Evolutionary conservation across 2,888 invertebrate genomes (phyloP).

Genomic region (Orgyia antiqua): DNA sequence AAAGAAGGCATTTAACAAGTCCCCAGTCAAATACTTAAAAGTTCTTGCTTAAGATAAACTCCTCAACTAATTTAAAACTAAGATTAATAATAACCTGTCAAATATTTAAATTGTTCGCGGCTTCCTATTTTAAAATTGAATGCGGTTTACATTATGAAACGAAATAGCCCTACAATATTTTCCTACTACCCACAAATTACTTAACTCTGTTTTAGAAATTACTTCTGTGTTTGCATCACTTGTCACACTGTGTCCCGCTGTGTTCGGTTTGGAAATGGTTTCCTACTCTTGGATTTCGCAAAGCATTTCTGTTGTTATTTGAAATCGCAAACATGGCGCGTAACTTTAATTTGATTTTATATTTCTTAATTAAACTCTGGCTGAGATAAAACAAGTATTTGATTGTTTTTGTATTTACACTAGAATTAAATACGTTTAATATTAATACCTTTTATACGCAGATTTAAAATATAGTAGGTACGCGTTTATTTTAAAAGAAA

Average conservation of each 20-base stretch:
- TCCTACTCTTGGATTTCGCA: slow-evolving; percentile 21
- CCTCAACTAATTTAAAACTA: slow-evolving; percentile 34
- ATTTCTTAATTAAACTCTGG: slow-evolving; percentile 2
- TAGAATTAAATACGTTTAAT: no score
- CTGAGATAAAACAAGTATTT: background rate
- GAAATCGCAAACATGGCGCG: slow-evolving; percentile 16
- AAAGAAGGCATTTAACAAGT: no score
- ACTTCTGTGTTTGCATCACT: slow-evolving; percentile 8
- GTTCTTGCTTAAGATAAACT: slow-evolving; percentile 21
- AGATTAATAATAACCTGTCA: slow-evolving; percentile 55
- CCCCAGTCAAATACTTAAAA: no score
- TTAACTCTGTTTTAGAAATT: slow-evolving; percentile 17
- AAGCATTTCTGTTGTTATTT: slow-evolving; percentile 24
- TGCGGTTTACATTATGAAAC: slow-evolving; percentile 57
- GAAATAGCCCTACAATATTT: slow-evolving; percentile 35
- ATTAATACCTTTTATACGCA: no score
- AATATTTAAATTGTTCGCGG: slow-evolving; percentile 61
- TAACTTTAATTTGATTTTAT: slow-evolving; percentile 3
- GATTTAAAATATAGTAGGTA: no score
- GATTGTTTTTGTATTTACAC: no score
- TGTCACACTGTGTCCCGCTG: slow-evolving; percentile 10
- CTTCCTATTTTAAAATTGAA: slow-evolving; percentile 65
- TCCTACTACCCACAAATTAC: slow-evolving; percentile 21
- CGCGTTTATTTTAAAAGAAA: no score
- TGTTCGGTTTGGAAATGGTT: slow-evolving; percentile 16